Base-by-base conservation (phyloP, 1,140 invertebrate species). In the Bombus huntii region DNA sequence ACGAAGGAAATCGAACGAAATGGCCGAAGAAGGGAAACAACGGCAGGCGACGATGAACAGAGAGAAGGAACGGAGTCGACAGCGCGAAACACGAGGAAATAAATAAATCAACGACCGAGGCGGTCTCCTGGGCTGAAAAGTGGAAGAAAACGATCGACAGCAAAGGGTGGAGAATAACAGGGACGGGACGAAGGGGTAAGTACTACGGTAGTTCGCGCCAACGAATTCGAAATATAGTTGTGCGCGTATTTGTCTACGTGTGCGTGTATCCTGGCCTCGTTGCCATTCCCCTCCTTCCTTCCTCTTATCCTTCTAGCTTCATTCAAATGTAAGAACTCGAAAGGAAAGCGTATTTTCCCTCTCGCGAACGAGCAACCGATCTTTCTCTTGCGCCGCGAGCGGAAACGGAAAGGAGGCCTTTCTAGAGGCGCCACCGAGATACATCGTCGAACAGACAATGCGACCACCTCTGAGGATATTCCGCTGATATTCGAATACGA, bases 281-380 rank as follows among this genome's bases (percentile, higher is more conserved):
- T 85, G 12, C 37, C 39, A 9, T 65, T 34, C 39, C 31, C 75
- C 57, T 59, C 77, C n/a, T 75, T 57, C 39, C 59, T 75, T 73
- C 80, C 34, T 76, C 71, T 80, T 65, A 47, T 79, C 78, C 75
- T 85, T 65, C 42, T 22, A 42, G 78, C 86, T 79, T 85, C 83
- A 86, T 87, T 87, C 83, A 87, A 87, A 87, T 86, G 86, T 85
- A 87, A 85, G 76, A 76, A 85, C 83, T 87, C 86, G 77, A 87
- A 80, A 86, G 73, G 77, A 86, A 87, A 87, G 66, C 72, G 86
- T 77, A 87, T 86, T 86, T 86, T 87, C 83, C 44, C 66, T 85
- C 81, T 80, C 68, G 6, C 68, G 65, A 72, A 42, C 80, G 70
- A 73, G n/a, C 39, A 70, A 79, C 76, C 83, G 83, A 80, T 70